Evolutionary conservation across 2,888 invertebrate species (phyloP).

Genomic region (Drosophila algonquin): DNA sequence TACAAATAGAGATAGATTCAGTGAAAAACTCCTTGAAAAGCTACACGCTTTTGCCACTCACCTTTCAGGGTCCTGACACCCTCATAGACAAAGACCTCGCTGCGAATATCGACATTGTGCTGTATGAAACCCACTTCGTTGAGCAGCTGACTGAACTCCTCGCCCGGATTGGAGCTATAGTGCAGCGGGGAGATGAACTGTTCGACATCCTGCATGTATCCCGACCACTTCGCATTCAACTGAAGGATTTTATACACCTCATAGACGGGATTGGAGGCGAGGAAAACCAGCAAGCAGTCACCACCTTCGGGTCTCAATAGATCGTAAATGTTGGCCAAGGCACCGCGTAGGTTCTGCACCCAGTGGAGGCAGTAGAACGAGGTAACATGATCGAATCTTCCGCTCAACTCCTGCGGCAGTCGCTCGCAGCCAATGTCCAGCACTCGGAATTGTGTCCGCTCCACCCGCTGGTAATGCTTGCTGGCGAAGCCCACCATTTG

Average conservation of each 20-base stretch:
- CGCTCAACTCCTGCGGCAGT: conserved; percentile 84
- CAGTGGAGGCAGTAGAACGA: conserved; percentile 93
- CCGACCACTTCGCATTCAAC: conserved; percentile 86
- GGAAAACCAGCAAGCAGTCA: conserved; percentile 88
- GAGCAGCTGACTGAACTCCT: conserved; percentile 85
- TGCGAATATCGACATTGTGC: conserved; percentile 86
- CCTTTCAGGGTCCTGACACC: conserved; percentile 86
- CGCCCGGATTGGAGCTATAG: conserved; percentile 86
- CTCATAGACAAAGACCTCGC: conserved; percentile 86
- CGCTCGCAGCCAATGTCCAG: conserved; percentile 86
- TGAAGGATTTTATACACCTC: conserved; percentile 88
- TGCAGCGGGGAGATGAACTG: conserved; percentile 89
- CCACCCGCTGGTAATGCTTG: conserved; percentile 84
- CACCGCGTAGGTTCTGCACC: conserved; percentile 88
- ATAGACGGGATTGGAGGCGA: conserved; percentile 88
- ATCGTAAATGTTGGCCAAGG: conserved; percentile 87
- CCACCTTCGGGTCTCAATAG: conserved; percentile 88
- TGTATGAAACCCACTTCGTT: conserved; percentile 87
- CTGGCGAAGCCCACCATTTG: conserved; percentile 89
- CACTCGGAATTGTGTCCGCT: conserved; percentile 83
- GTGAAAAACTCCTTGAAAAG: fast-evolving
- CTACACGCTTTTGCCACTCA: conserved; percentile 64
- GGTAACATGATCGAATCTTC: conserved; percentile 88
- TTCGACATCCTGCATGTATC: conserved; percentile 88
- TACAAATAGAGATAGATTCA: conserved; percentile 65